Percentiles rank a stretch among this genome's conserved stretches.
Conservation (phyloP, 2,797 vertebrate species). For the Rhinella marina region DNA sequence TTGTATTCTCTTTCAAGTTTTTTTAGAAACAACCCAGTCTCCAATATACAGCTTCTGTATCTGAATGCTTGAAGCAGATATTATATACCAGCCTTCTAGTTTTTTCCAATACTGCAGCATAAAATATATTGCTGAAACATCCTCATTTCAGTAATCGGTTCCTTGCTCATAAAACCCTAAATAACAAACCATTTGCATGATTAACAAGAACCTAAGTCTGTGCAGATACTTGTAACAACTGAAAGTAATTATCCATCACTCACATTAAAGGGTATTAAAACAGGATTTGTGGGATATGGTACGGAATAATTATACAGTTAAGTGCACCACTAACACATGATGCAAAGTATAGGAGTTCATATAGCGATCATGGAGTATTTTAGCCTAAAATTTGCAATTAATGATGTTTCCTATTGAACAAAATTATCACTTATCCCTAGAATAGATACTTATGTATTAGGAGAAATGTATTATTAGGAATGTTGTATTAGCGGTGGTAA, state of each 20-base stretch:
- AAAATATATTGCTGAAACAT: slow-evolving; percentile 12
- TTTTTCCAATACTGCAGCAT: neutral
- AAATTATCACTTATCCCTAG: too few relatives aligned
- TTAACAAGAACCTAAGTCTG: slow-evolving; percentile 28
- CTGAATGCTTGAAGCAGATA: neutral
- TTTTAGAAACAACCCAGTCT: neutral
- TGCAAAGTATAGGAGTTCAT: neutral
- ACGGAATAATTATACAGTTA: slow-evolving; percentile 22
- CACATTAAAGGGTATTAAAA: slow-evolving; percentile 36
- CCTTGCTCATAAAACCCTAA: slow-evolving; percentile 1
- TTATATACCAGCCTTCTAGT: neutral
- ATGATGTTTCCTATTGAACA: too few relatives aligned
- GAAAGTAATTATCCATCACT: slow-evolving; percentile 34
- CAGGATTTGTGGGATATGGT: slow-evolving; percentile 24
- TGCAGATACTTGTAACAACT: slow-evolving; percentile 42
- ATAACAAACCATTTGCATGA: slow-evolving; percentile 46
- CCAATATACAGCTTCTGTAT: neutral
- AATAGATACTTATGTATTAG: too few relatives aligned
- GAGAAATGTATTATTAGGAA: too few relatives aligned
- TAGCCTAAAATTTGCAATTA: too few relatives aligned
- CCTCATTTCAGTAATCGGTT: slow-evolving; percentile 18
- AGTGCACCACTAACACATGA: neutral
- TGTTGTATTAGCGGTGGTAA: too few relatives aligned
- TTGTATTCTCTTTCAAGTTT: neutral
- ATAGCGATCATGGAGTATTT: neutral